Percentiles rank a stretch among this genome's conserved stretches.
phyloP scores from a whole-genome alignment of 2,888 invertebrate species.

The Barypeithes pellucidus region DNA sequence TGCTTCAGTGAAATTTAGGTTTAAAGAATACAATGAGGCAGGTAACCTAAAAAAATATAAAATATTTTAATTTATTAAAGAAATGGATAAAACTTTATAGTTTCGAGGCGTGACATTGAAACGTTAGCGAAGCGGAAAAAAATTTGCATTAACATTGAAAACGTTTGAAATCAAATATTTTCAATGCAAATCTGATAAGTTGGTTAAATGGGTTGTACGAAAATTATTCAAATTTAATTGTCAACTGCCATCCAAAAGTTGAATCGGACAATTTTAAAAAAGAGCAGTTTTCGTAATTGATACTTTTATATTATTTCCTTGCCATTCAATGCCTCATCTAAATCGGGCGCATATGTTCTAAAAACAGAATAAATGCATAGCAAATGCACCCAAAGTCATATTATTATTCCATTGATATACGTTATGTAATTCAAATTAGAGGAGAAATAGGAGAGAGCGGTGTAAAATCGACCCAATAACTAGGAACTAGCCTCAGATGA shows the following conservation, averaged over 20 bases:
- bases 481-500: too few species aligned
- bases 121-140: neutral
- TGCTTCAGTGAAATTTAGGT: too few species aligned
- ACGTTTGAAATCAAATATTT: slow-evolving; percentile 12
- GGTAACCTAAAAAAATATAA: neutral
- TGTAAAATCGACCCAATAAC: too few species aligned
- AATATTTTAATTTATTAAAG: neutral
- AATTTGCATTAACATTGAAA: slow-evolving; percentile 1
- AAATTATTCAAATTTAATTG: slow-evolving; percentile 26
- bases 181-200: slow-evolving; percentile 11
- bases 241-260: slow-evolving; percentile 8
- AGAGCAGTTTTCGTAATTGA: slow-evolving; percentile 56
- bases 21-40: too few species aligned
- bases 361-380: slow-evolving; percentile 65
- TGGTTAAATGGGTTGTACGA: slow-evolving; percentile 11
- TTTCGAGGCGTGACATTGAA: slow-evolving; percentile 14
- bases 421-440: slow-evolving; percentile 63
- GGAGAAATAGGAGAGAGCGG: slow-evolving; percentile 56
- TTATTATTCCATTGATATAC: slow-evolving; percentile 57
- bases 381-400: slow-evolving; percentile 64
- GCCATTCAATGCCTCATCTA: slow-evolving; percentile 49
- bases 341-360: slow-evolving; percentile 60
- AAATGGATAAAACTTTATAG: slow-evolving; percentile 15
- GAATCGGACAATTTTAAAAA: slow-evolving; percentile 24
- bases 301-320: slow-evolving; percentile 56